phyloP scores from a whole-genome alignment of 2,113 vertebrate genomes.

The Oncorhynchus mykiss region DNA sequence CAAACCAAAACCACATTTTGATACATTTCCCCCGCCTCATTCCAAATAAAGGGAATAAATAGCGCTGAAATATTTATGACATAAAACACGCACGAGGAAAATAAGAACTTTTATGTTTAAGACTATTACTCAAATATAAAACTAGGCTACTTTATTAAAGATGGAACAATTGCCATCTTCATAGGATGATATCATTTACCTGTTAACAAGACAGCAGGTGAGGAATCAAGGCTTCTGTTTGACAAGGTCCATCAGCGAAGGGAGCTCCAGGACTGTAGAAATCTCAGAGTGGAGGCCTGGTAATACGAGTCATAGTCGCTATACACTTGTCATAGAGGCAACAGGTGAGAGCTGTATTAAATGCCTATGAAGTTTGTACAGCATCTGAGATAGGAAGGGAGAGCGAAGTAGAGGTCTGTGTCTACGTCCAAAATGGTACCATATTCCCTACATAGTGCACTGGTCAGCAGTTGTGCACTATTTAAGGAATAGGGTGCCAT shows the following conservation, averaged over 20 bases:
- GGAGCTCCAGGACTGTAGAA: not conserved
- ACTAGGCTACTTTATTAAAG: too few relatives aligned
- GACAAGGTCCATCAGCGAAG: not conserved
- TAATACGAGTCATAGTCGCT: not conserved
- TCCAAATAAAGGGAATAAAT: not conserved
- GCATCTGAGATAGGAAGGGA: too few relatives aligned
- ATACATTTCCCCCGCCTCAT: not conserved
- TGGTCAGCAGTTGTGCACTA: not conserved
- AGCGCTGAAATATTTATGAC: not conserved
- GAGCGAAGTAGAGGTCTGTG: too few relatives aligned
- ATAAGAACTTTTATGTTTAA: too few relatives aligned
- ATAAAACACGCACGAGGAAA: not conserved
- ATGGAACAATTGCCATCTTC: not conserved
- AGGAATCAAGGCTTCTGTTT: not conserved
- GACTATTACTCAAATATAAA: too few relatives aligned
- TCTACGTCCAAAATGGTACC: too few relatives aligned
- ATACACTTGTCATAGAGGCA: not conserved
- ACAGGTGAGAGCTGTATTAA: not conserved
- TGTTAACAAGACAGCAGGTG: not conserved
- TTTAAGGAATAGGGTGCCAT: not conserved
- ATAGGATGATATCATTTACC: not conserved
- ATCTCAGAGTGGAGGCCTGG: not conserved
- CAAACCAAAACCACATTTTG: not conserved
- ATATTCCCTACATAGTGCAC: not conserved
- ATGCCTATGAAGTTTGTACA: not conserved